Conservation (phyloP, 2,797 vertebrate genomes). For the Characodon lateralis region DNA sequence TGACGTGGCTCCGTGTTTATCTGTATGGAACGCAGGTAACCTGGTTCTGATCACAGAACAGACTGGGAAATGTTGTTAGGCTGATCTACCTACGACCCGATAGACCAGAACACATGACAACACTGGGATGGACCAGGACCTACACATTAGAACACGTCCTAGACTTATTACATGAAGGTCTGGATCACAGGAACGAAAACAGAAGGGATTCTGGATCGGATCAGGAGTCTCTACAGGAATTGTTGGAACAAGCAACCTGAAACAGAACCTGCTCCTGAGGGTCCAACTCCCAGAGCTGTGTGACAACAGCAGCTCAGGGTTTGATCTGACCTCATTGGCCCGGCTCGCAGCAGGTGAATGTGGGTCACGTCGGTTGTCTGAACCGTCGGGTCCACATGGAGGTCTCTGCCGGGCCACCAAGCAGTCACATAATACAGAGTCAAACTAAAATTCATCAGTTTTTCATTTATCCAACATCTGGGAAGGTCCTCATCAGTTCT, state of each 20-base stretch:
- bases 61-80: too few species aligned
- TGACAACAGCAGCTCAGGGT: slow-evolving; percentile 19
- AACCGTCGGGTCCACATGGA: neutral
- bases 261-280: neutral
- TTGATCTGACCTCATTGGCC: slow-evolving; percentile 32
- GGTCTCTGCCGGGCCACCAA: neutral
- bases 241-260: too few species aligned
- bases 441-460: too few species aligned
- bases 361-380: slow-evolving; percentile 19
- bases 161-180: too few species aligned
- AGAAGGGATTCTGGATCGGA: neutral
- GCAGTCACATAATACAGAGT: neutral
- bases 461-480: too few species aligned
- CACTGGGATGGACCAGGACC: too few species aligned
- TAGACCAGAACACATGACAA: too few species aligned
- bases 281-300: neutral
- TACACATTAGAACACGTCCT: too few species aligned
- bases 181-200: too few species aligned
- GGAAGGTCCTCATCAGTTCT: too few species aligned
- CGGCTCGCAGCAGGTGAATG: slow-evolving; percentile 18
- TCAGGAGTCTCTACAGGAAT: neutral
- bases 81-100: too few species aligned
- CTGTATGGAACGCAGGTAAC: neutral
- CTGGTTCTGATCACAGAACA: neutral
- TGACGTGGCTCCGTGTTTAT: neutral